Conservation (phyloP, 2,888 invertebrate species). For the Dicyrtomina minuta region DNA sequence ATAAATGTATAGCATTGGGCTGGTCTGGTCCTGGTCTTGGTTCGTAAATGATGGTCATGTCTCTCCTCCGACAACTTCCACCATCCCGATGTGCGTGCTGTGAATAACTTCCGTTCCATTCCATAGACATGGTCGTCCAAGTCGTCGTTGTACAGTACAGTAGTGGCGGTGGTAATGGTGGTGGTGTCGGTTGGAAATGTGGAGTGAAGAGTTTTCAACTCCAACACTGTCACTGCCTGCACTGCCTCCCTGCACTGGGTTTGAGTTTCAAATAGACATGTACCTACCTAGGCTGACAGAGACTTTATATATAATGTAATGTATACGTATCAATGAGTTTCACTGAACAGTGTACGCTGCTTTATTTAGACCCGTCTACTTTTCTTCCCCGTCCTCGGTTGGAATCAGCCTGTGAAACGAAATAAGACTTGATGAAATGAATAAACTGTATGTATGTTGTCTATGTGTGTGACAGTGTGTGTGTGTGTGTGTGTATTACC, state of each 20-base stretch:
- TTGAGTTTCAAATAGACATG: no score
- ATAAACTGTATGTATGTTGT: constrained; percentile 25
- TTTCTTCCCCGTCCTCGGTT: no score
- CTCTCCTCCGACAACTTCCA: constrained; percentile 15
- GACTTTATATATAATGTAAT: background rate
- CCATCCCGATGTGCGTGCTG: constrained; percentile 22
- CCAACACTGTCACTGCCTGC: background rate
- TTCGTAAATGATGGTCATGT: constrained; percentile 31
- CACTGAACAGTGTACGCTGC: no score
- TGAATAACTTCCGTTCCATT: constrained; percentile 31
- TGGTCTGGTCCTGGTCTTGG: no score
- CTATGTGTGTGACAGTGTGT: background rate
- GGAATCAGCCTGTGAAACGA: constrained; percentile 12
- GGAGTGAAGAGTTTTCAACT: constrained; percentile 22
- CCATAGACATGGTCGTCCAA: no score
- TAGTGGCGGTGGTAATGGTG: no score
- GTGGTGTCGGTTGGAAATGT: constrained; percentile 1
- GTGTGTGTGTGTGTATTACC: constrained; percentile 25
- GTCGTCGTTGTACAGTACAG: no score
- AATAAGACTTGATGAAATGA: constrained; percentile 17
- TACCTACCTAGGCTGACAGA: background rate
- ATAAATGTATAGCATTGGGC: background rate
- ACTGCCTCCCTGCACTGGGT: background rate
- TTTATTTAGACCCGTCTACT: no score
- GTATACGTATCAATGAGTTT: no score